Base-by-base conservation (phyloP, 2,888 invertebrate genomes). In the Campoletis raptor region DNA sequence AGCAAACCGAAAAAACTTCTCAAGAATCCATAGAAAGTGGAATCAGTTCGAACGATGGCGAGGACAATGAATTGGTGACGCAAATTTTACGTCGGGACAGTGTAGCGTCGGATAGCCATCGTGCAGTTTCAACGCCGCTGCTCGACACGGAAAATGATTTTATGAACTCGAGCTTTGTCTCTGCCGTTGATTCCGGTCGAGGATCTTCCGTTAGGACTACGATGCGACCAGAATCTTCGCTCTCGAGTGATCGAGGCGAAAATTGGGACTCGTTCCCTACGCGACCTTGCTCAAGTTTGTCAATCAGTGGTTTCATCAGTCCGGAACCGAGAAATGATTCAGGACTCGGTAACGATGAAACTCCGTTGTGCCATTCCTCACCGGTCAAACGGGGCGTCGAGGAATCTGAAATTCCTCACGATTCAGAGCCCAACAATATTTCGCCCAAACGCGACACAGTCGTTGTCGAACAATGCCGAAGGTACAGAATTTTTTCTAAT, bases 131-230 rank as follows among this genome's bases (percentile, higher is more conserved):
- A 21, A 69, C 78, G 21, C 74, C 69, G 5, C n/a, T 81, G 21
- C 81, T 78, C 2, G 78, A 79, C 15, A 69, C 72, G 40, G 81
- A 83, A 54, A 82, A 66, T 64, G 66, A 81, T 61, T 42, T 87
- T 12, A 82, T 84, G 70, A 78, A 85, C 36, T n/a, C 82, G 70
- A 87, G 81, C 67, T 87, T 84, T 30, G 36, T 37, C 24, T 87
- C 85, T 18, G 76, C 69, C 4, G 67, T 45, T n/a, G 87, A 87
- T 69, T 87, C 87, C 30, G 87, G 87, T 10, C 42, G 85, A 40
- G 87, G 85, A 40, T 79, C 76, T 1, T 85, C 87, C 24, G 1
- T 84, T 37, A 78, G 40, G 12, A 74, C 64, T 2, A 42, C 66
- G 2, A 15, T 24, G 10, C 84, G 79, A 18, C 74, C 85, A 18